These are phyloP conservation scores for Tetranychus truncatus DNA, from an alignment of 2,888 invertebrate genomes.

Conservation along the genomic window DNA sequence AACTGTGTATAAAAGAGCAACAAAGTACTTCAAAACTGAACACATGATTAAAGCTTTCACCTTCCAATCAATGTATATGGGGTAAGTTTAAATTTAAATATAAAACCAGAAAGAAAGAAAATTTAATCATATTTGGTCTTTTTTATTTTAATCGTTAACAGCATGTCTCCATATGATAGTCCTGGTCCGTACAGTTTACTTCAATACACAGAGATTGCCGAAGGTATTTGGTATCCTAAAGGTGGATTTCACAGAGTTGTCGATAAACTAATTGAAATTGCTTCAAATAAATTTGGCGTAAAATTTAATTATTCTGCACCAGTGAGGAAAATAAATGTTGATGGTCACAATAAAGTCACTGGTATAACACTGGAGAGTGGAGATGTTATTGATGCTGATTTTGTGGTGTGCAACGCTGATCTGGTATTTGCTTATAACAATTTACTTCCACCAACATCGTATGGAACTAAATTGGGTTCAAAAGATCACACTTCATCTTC, in stretches of 20 bases:
- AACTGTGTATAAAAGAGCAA: neutral
- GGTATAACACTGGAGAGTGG: neutral
- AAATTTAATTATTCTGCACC: neutral
- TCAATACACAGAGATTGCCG: constrained; percentile 7
- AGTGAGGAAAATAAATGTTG: neutral
- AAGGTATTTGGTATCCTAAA: constrained; percentile 11
- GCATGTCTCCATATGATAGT: constrained; percentile 10
- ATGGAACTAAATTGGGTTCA: neutral
- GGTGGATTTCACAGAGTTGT: constrained; percentile 8
- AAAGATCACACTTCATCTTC: constrained; percentile 11
- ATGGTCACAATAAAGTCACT: neutral
- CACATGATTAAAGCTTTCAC: constrained; percentile 10
- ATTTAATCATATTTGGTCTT: neutral
- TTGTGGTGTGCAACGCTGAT: constrained; percentile 9
- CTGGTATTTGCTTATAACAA: constrained; percentile 7
- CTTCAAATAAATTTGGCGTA: constrained; percentile 1
- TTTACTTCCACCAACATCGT: neutral
- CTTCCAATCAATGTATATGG: constrained; percentile 11
- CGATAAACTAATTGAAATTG: neutral
- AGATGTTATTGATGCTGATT: neutral
- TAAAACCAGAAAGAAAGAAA: too few species aligned
- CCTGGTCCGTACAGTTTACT: constrained; percentile 9
- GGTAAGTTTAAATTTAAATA: neutral
- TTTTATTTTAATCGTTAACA: neutral
- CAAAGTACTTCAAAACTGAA: constrained; percentile 7